Percentiles rank a stretch among this genome's conserved stretches.
Conservation (phyloP, 2,797 vertebrate species). For the Semaprochilodus insignis region DNA sequence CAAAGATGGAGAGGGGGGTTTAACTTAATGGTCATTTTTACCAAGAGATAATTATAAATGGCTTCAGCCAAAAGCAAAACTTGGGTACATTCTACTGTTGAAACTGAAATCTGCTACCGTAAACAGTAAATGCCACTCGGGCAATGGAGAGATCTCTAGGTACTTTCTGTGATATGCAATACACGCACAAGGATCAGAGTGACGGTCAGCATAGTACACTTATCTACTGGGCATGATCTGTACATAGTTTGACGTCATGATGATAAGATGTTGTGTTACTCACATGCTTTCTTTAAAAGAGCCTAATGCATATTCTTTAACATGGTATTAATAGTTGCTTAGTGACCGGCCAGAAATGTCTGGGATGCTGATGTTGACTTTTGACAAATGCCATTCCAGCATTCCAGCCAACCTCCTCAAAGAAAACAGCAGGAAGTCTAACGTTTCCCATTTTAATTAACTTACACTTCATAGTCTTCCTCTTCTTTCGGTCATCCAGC, state of each 20-base stretch:
- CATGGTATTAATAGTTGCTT: conserved; percentile 2
- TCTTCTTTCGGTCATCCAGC: conserved; percentile 80
- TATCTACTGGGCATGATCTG: not conserved
- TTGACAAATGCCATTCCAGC: conserved; percentile 48
- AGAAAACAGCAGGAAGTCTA: conserved; percentile 34
- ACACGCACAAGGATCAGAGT: not conserved
- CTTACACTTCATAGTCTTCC: conserved; percentile 75
- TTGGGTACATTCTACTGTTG: conserved; percentile 5
- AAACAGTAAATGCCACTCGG: conserved; percentile 59
- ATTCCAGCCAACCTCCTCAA: conserved; percentile 39
- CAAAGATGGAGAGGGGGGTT: conserved; percentile 22
- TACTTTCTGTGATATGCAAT: conserved; percentile 31
- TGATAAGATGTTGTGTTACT: not conserved
- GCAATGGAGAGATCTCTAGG: conserved; percentile 49
- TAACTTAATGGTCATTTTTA: not conserved
- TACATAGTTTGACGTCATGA: not conserved
- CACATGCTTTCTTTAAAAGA: not conserved
- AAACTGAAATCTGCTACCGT: conserved; percentile 34
- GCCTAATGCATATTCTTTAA: conserved; percentile 28
- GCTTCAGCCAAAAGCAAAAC: not conserved
- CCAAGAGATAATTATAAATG: not conserved
- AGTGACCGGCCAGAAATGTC: conserved; percentile 38
- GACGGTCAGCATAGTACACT: not conserved
- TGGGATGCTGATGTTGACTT: conserved; percentile 39
- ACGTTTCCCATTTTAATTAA: conserved; percentile 44